Conservation (phyloP, 2,888 invertebrate genomes). For the Campaea margaritaria region DNA sequence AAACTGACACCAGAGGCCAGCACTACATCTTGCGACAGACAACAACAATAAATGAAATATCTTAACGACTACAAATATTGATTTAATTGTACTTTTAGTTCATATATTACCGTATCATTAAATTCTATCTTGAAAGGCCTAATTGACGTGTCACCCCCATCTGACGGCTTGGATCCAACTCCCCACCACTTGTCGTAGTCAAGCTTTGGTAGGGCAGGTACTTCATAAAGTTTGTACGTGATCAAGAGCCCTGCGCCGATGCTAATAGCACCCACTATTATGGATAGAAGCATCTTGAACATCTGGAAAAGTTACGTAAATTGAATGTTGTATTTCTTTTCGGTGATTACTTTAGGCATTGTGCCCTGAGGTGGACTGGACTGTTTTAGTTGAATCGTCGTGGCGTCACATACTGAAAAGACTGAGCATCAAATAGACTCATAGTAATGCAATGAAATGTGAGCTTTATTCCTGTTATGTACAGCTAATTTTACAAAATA, state of each 20-base stretch:
- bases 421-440: too few relatives aligned
- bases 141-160: constrained; percentile 61
- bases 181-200: constrained; percentile 78
- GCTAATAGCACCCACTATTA: constrained; percentile 51
- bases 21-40: too few relatives aligned
- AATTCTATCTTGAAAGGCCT: constrained; percentile 72
- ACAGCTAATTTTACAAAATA: too few relatives aligned
- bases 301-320: constrained; percentile 62
- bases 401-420: too few relatives aligned
- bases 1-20: too few relatives aligned
- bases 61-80: background rate
- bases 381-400: too few relatives aligned
- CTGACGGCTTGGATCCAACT: constrained; percentile 47
- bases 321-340: background rate
- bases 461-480: too few relatives aligned
- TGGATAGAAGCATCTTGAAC: constrained; percentile 51
- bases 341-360: too few relatives aligned
- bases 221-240: constrained; percentile 45
- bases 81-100: background rate
- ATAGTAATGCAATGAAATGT: too few relatives aligned
- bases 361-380: too few relatives aligned
- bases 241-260: constrained; percentile 53
- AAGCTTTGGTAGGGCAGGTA: constrained; percentile 60
- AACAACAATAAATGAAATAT: too few relatives aligned
- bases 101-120: constrained; percentile 64